Evolutionary conservation across 2,888 invertebrate genomes (phyloP).

Genomic region (Hirtodrosophila histrioides): DNA sequence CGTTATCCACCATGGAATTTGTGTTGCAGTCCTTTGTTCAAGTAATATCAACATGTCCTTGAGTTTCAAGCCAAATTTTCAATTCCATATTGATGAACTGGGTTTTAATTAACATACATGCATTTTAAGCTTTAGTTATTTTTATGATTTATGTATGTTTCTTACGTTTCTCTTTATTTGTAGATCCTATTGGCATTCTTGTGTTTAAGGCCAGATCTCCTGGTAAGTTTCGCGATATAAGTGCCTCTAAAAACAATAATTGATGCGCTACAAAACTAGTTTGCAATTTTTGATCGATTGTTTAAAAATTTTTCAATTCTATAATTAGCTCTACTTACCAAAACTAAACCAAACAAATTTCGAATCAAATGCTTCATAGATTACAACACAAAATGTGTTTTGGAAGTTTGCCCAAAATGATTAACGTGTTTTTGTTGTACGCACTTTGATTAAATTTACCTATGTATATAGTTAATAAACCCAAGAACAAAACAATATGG

Average conservation of each 20-base stretch:
- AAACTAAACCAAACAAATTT: constrained; percentile 35
- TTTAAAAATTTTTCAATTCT: constrained; percentile 13
- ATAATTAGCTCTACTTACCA: constrained; percentile 31
- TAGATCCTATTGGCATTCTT: constrained; percentile 91
- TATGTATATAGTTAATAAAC: constrained; percentile 9
- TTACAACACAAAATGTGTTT: constrained; percentile 18
- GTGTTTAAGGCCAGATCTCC: constrained; percentile 90
- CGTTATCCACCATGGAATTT: constrained; percentile 49
- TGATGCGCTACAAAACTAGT: constrained; percentile 37
- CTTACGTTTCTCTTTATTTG: constrained; percentile 87
- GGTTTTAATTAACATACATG: constrained; percentile 36
- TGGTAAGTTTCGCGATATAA: constrained; percentile 87
- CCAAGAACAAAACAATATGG: constrained; percentile 27
- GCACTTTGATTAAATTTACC: constrained; percentile 30
- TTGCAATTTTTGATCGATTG: constrained; percentile 16
- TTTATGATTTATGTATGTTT: constrained; percentile 84
- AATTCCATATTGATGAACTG: constrained; percentile 14
- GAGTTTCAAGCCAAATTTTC: constrained; percentile 12
- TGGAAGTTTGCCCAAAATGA: constrained; percentile 16
- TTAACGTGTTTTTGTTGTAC: constrained; percentile 11
- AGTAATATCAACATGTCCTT: constrained; percentile 45
- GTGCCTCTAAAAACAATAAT: constrained; percentile 62
- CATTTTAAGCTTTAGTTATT: constrained; percentile 54
- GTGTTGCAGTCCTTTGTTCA: constrained; percentile 49
- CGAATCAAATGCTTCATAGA: constrained; percentile 25